phyloP scores from a whole-genome alignment of 2,797 vertebrate species.

The Eulemur rubriventer region DNA sequence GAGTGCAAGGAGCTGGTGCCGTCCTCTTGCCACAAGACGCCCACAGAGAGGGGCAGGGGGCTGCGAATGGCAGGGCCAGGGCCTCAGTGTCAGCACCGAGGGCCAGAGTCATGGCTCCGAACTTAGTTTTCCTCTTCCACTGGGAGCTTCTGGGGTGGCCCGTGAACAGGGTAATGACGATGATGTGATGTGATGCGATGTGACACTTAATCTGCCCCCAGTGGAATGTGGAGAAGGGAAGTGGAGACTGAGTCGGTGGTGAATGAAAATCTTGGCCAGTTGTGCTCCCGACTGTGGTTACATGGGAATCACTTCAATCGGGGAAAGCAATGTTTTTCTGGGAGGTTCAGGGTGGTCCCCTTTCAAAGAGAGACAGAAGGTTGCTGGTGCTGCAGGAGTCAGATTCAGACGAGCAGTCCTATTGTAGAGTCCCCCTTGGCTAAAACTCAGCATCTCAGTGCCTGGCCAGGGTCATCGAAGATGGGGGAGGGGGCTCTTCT shows the following conservation, averaged over 20 bases:
- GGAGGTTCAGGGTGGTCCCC: conserved; percentile 2
- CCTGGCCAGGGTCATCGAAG: neutral
- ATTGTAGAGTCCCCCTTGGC: neutral
- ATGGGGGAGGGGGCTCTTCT: too few relatives aligned
- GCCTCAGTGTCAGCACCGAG: accelerated
- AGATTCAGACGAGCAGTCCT: neutral
- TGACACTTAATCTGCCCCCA: neutral
- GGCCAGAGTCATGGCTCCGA: neutral
- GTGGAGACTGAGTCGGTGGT: neutral
- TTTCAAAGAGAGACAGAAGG: conserved; percentile 24
- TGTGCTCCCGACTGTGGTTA: neutral
- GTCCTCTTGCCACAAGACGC: accelerated
- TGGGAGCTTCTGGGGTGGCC: neutral
- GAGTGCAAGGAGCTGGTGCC: neutral
- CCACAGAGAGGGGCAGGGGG: neutral
- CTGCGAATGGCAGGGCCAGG: accelerated
- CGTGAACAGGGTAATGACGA: neutral
- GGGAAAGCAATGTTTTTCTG: neutral
- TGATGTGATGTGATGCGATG: neutral
- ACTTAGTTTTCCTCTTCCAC: neutral
- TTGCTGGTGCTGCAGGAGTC: neutral
- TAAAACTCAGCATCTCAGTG: neutral
- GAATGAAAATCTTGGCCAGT: neutral
- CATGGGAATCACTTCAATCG: neutral
- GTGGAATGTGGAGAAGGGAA: neutral